Base-by-base conservation (phyloP, 2,113 vertebrate genomes). In the Perccottus glenii region DNA sequence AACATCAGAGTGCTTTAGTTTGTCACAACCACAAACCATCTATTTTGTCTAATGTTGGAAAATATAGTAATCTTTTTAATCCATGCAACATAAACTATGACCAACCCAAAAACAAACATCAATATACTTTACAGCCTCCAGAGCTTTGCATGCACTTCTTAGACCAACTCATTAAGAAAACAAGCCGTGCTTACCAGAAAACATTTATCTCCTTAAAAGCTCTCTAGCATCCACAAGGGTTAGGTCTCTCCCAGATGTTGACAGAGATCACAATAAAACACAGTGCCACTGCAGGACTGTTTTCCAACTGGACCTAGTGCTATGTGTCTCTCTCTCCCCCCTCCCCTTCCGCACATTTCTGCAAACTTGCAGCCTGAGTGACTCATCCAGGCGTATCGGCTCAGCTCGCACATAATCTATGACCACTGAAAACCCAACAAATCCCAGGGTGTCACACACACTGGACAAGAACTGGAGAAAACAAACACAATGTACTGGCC, bases 281-380 rank as follows among this genome's bases (percentile, higher is more conserved):
- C 65, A 68, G 51, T 66, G 69, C 69, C 84, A 75, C 70, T 88
- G 88, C 86, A 45, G 85, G 89, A 86, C 80, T 75, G 73, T 85
- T 88, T 86, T 87, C 62, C 81, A 78, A 73, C 77, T 70, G 64
- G 69, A 73, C 85, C 40, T 33, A 4, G 48, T 10, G 48, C 48
- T 27, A 5, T 11, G 11, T 76, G 35, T 63, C 71, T 44, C 75
- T 84, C 51, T 12, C 44, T 14, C 8, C 74, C 84, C 77, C 84
- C 80, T 81, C 74, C 84, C 81, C 75, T 69, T 73, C 73, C 45
- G 43, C 75, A 82, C 89, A 88, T 86, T 90, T 88, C 91, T 91
- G 89, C 91, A 92, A 93, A 93, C 90, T 91, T 91, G 80, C 89
- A 91, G 90, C 81, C 90, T 58, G 88, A 89, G 92, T 93, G 93